Percentiles rank a stretch among this genome's conserved stretches.
Evolutionary conservation across 2,797 vertebrate species (phyloP).

Genomic region (Sphenodon punctatus): DNA sequence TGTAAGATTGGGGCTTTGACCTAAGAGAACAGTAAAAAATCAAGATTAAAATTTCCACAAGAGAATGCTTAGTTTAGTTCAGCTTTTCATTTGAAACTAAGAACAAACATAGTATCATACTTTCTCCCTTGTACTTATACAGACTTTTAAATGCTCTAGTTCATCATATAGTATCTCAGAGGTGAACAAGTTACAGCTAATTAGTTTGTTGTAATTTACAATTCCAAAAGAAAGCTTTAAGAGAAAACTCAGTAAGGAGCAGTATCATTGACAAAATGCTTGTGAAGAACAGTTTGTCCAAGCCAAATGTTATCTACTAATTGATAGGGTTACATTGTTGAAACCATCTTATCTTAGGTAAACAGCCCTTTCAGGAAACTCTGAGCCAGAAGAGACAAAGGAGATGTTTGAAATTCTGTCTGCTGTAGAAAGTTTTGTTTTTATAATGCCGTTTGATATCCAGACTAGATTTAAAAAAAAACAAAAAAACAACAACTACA

Average conservation of each 20-base stretch:
- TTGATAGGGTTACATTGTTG: slow-evolving; percentile 34
- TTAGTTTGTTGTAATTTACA: not conserved
- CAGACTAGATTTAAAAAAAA: slow-evolving; percentile 13
- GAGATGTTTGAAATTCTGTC: slow-evolving; percentile 38
- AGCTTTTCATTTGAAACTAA: not conserved
- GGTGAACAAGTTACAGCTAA: not conserved
- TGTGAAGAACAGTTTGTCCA: slow-evolving; percentile 35
- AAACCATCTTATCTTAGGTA: not conserved
- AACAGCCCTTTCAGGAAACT: slow-evolving; percentile 33
- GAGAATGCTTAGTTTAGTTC: not conserved
- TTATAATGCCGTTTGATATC: slow-evolving; percentile 3
- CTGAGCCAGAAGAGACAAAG: slow-evolving; percentile 21
- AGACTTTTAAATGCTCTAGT: not conserved
- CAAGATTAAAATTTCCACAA: too few relatives aligned
- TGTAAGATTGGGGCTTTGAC: too few relatives aligned
- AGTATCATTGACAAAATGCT: not conserved
- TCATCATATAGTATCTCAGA: not conserved
- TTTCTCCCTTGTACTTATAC: not conserved
- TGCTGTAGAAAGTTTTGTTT: slow-evolving; percentile 35
- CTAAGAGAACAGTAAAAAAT: not conserved
- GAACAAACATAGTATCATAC: not conserved
- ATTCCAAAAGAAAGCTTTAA: not conserved
- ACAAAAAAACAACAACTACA: not conserved
- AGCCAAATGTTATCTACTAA: slow-evolving; percentile 46
- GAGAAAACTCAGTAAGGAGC: not conserved